Percentiles rank a stretch among this genome's conserved stretches.
Conservation (phyloP, 2,113 vertebrate species). For the Poeciliopsis prolifica region DNA sequence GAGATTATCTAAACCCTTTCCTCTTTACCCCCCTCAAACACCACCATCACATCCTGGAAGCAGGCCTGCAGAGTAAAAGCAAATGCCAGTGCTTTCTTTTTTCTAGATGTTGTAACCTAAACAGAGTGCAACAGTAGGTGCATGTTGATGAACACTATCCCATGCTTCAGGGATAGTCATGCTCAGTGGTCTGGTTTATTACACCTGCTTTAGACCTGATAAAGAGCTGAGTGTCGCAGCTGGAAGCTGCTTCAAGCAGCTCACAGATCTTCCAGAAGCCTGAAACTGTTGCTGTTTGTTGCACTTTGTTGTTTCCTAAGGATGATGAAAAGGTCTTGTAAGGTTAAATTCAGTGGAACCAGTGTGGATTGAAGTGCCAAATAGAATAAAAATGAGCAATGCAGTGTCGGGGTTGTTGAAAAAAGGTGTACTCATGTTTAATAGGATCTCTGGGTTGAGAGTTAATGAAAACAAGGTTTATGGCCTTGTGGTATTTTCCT, state of each 20-base stretch:
- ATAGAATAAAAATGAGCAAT: slow-evolving; percentile 44
- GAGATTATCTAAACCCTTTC: slow-evolving; percentile 10
- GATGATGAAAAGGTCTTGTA: slow-evolving; percentile 38
- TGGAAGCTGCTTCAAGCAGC: slow-evolving; percentile 53
- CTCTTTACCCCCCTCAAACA: slow-evolving; percentile 16
- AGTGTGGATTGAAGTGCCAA: slow-evolving; percentile 30
- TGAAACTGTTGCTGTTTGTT: slow-evolving; percentile 51
- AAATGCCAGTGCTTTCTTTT: background rate
- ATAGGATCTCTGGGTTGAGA: background rate
- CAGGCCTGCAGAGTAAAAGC: slow-evolving; percentile 13
- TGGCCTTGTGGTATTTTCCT: slow-evolving; percentile 29
- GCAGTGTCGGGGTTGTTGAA: slow-evolving; percentile 34
- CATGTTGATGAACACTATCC: slow-evolving; percentile 54
- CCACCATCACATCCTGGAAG: slow-evolving; percentile 46
- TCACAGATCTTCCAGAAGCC: slow-evolving; percentile 33
- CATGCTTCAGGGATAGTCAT: slow-evolving; percentile 48
- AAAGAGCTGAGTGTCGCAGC: slow-evolving; percentile 47
- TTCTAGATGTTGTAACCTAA: slow-evolving; percentile 29
- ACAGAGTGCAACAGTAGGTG: slow-evolving; percentile 32
- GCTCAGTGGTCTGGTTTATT: slow-evolving; percentile 62
- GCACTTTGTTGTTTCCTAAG: slow-evolving; percentile 47
- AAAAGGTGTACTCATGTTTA: slow-evolving; percentile 39
- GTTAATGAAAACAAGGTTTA: slow-evolving; percentile 15
- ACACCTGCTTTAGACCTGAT: slow-evolving; percentile 60
- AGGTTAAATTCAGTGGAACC: slow-evolving; percentile 45